Conservation (phyloP, 1,140 invertebrate species). For the Littorina saxatilis region DNA sequence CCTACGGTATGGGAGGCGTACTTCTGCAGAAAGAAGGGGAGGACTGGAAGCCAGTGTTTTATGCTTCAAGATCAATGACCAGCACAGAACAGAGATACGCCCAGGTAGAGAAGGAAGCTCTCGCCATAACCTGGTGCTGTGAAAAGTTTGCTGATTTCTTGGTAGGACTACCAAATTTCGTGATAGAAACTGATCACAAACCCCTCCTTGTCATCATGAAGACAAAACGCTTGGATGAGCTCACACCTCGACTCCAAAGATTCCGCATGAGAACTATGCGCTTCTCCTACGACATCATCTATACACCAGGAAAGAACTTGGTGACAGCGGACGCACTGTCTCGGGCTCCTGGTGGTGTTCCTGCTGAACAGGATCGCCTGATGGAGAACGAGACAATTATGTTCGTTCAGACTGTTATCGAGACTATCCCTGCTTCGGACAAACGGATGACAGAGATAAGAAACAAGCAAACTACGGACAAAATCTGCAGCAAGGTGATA, state of each 20-base stretch:
- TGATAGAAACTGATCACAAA: slow-evolving; percentile 36
- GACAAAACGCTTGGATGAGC: slow-evolving; percentile 19
- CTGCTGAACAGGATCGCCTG: background rate
- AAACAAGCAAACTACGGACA: slow-evolving; percentile 13
- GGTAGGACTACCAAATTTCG: slow-evolving; percentile 18
- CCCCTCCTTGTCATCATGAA: slow-evolving; percentile 23
- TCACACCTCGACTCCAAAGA: slow-evolving; percentile 29
- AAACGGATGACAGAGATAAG: slow-evolving; percentile 13
- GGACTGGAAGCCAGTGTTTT: slow-evolving; percentile 10
- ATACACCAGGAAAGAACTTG: slow-evolving; percentile 33
- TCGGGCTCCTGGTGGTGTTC: slow-evolving; percentile 11
- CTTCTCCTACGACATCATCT: slow-evolving; percentile 18
- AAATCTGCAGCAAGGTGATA: background rate
- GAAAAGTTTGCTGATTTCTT: slow-evolving; percentile 21
- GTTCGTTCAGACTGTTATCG: slow-evolving; percentile 4
- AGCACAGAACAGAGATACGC: slow-evolving; percentile 21
- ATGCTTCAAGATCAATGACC: slow-evolving; percentile 15
- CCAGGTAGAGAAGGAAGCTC: slow-evolving; percentile 26
- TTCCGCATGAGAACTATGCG: slow-evolving; percentile 20
- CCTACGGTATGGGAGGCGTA: background rate
- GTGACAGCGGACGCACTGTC: slow-evolving; percentile 29
- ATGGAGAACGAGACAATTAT: slow-evolving; percentile 19
- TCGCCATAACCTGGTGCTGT: slow-evolving; percentile 18
- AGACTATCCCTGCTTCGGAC: background rate
- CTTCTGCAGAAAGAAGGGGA: background rate